Conservation (phyloP, 2,888 invertebrate species). For the Rosalia funebris region DNA sequence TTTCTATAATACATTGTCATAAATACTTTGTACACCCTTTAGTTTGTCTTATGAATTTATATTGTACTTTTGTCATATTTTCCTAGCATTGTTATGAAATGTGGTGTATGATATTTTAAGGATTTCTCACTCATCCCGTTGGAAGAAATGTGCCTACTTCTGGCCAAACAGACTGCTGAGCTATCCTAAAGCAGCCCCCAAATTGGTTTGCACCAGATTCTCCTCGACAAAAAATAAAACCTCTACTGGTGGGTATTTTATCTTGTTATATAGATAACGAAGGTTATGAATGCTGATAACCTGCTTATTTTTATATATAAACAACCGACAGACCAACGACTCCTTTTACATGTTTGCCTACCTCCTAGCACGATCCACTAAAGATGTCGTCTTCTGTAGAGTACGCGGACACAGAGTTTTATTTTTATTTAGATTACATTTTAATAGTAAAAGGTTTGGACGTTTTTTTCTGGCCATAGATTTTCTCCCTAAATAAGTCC, state of each 20-base stretch:
- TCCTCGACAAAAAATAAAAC: slow-evolving; percentile 37
- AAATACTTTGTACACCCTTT: no score
- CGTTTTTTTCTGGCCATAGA: slow-evolving; percentile 3
- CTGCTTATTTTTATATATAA: slow-evolving; percentile 25
- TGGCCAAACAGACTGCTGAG: slow-evolving; percentile 15
- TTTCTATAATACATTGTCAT: no score
- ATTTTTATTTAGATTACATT: slow-evolving; percentile 29
- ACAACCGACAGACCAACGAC: neutral
- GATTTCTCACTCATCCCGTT: slow-evolving; percentile 20
- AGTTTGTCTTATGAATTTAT: no score
- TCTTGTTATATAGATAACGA: slow-evolving; percentile 29
- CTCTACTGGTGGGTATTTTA: slow-evolving; percentile 40
- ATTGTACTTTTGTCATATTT: no score
- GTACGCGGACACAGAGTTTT: slow-evolving; percentile 5
- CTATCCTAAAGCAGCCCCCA: slow-evolving; percentile 28
- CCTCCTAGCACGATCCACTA: neutral
- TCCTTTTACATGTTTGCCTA: slow-evolving; percentile 11
- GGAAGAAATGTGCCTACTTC: slow-evolving; percentile 23
- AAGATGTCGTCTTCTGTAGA: slow-evolving; percentile 2
- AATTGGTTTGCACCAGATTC: slow-evolving; percentile 33
- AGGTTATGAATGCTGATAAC: slow-evolving; percentile 38
- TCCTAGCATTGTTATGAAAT: no score
- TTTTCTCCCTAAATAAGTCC: slow-evolving; percentile 10
- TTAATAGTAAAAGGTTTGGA: slow-evolving; percentile 37
- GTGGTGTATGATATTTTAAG: neutral